Percentiles rank a stretch among this genome's conserved stretches.
phyloP scores from a whole-genome alignment of 2,888 invertebrate genomes.

The Thymelicus acteon region DNA sequence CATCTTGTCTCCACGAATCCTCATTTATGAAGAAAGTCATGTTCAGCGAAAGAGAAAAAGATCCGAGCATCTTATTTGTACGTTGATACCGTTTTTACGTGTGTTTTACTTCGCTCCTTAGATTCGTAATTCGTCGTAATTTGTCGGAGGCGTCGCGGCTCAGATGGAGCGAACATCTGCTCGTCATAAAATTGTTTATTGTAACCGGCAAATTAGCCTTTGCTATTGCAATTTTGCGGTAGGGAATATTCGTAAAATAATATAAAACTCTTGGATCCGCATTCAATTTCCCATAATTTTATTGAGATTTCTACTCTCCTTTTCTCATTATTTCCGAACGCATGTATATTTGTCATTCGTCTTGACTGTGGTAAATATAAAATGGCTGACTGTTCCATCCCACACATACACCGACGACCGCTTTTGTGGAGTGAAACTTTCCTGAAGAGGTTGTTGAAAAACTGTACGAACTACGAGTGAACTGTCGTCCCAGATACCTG shows the following conservation, averaged over 20 bases:
- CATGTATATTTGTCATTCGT: too few relatives aligned
- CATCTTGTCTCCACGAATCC: too few relatives aligned
- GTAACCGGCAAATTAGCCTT: slow-evolving; percentile 24
- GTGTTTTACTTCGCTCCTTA: slow-evolving; percentile 20
- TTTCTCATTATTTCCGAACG: too few relatives aligned
- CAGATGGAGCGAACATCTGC: slow-evolving; percentile 32
- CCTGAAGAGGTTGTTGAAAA: too few relatives aligned
- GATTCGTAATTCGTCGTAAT: slow-evolving; percentile 33
- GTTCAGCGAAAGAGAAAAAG: not conserved
- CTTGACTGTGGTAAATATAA: too few relatives aligned
- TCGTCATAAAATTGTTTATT: slow-evolving; percentile 34
- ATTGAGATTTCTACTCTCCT: not conserved
- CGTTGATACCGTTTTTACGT: slow-evolving; percentile 26
- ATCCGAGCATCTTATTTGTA: slow-evolving; percentile 8
- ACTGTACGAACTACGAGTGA: too few relatives aligned
- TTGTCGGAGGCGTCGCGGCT: slow-evolving; percentile 13
- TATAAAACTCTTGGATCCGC: not conserved
- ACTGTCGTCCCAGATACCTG: too few relatives aligned
- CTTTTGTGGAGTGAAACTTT: too few relatives aligned
- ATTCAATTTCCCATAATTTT: not conserved
- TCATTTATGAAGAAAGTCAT: too few relatives aligned
- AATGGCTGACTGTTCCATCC: too few relatives aligned
- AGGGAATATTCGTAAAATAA: not conserved
- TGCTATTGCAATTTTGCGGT: slow-evolving; percentile 12
- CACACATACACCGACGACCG: too few relatives aligned